These are phyloP conservation scores for Nyctibius grandis DNA, from an alignment of 2,797 vertebrate genomes.

Conservation along the genomic window DNA sequence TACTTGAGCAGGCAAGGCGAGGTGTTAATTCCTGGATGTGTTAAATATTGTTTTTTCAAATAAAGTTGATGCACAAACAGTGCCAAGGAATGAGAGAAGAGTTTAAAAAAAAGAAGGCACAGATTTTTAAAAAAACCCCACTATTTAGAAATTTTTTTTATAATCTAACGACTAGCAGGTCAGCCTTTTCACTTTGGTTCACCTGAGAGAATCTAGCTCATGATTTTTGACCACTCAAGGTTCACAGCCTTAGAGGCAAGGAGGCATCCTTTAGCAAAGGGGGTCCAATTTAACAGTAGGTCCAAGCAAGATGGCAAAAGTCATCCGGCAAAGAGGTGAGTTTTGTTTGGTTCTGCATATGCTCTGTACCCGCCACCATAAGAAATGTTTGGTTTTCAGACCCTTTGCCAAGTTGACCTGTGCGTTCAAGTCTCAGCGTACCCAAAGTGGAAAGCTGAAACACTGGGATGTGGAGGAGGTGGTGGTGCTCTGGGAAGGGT, in stretches of 20 bases:
- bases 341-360: neutral
- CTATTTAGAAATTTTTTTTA: neutral
- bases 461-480: neutral
- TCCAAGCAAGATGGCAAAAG: neutral
- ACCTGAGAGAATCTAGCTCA: neutral
- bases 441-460: neutral
- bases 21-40: neutral
- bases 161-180: neutral
- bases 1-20: neutral
- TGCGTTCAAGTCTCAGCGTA: rapidly evolving
- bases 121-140: neutral
- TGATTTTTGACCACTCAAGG: rapidly evolving
- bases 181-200: neutral
- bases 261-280: neutral
- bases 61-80: neutral
- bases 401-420: neutral
- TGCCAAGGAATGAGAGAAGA: neutral
- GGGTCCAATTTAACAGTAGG: neutral
- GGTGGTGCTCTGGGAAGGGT: neutral
- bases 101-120: neutral
- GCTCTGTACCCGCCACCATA: neutral
- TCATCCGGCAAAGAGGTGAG: neutral
- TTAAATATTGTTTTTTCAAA: neutral
- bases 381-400: neutral
- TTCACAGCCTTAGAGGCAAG: neutral